Conservation (phyloP, 2,113 vertebrate species). For the Bufo gargarizans region DNA sequence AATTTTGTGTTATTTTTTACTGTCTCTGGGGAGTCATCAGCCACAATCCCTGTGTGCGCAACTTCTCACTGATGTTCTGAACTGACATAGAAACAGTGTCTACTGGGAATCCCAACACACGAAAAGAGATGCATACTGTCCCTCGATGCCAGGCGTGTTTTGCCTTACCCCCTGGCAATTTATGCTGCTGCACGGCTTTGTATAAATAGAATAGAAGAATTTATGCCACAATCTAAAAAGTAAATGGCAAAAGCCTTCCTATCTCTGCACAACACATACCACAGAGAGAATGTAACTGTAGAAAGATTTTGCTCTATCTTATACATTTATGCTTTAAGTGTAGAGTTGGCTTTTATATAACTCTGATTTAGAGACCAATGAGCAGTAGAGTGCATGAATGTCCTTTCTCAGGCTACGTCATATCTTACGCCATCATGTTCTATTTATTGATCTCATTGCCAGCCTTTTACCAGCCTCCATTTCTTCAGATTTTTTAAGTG, state of each 20-base stretch:
- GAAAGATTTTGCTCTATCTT: constrained; percentile 1
- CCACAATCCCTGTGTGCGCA: constrained; percentile 29
- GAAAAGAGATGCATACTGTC: constrained; percentile 43
- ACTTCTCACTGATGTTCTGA: constrained; percentile 46
- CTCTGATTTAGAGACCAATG: neutral
- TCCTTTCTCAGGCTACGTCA: neutral
- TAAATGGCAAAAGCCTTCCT: neutral
- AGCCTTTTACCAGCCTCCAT: too few relatives aligned
- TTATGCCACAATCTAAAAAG: constrained; percentile 29
- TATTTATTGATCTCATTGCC: too few relatives aligned
- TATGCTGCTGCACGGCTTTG: constrained; percentile 46
- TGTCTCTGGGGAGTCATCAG: constrained; percentile 36
- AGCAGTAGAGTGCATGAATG: neutral
- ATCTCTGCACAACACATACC: constrained; percentile 18
- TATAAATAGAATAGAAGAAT: constrained; percentile 43
- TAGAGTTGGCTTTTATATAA: neutral
- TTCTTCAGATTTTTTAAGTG: too few relatives aligned
- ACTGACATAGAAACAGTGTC: constrained; percentile 21
- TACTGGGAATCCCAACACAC: constrained; percentile 39
- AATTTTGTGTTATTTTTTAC: constrained; percentile 36
- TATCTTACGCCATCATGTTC: too few relatives aligned
- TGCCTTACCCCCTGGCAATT: constrained; percentile 43
- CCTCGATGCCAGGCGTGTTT: neutral
- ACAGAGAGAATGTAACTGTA: neutral
- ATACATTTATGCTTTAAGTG: neutral